A percentile compares a stretch with the other conserved stretches of the same genome.
These are phyloP conservation scores for Ifrita kowaldi DNA, from an alignment of 2,113 vertebrate genomes.

Conservation along the genomic window DNA sequence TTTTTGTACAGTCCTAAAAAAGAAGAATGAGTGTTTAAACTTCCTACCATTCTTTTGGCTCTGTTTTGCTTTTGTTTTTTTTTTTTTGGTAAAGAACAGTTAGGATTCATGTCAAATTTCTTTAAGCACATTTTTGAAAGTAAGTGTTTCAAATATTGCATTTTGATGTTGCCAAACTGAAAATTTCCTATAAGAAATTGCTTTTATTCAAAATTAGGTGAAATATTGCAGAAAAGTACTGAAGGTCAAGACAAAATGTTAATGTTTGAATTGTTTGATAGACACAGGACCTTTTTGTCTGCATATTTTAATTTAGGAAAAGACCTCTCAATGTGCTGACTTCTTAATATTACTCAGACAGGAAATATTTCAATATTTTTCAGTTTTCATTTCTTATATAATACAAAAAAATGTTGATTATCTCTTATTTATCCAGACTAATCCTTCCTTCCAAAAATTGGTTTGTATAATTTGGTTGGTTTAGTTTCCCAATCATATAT, in stretches of 20 bases:
- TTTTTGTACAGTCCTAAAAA: neutral
- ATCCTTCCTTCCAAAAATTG: neutral
- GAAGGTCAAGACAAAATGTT: neutral
- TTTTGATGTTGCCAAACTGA: neutral
- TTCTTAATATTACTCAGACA: neutral
- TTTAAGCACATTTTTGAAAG: neutral
- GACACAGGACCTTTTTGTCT: neutral
- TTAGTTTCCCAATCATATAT: neutral
- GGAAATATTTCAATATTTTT: neutral
- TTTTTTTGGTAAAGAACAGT: neutral
- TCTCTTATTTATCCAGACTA: neutral
- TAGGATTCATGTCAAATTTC: neutral
- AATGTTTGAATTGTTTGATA: neutral
- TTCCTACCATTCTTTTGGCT: neutral
- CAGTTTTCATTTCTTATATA: neutral
- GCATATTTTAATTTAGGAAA: neutral
- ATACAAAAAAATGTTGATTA: neutral
- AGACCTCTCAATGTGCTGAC: neutral
- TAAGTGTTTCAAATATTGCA: neutral
- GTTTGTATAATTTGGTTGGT: fast-evolving
- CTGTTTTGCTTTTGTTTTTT: neutral
- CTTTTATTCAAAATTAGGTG: neutral
- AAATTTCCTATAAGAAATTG: neutral
- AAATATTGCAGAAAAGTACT: neutral
- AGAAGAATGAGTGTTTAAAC: fast-evolving